These are phyloP conservation scores for Aviceda subcristata DNA, from an alignment of 2,113 vertebrate species.

Conservation along the genomic window DNA sequence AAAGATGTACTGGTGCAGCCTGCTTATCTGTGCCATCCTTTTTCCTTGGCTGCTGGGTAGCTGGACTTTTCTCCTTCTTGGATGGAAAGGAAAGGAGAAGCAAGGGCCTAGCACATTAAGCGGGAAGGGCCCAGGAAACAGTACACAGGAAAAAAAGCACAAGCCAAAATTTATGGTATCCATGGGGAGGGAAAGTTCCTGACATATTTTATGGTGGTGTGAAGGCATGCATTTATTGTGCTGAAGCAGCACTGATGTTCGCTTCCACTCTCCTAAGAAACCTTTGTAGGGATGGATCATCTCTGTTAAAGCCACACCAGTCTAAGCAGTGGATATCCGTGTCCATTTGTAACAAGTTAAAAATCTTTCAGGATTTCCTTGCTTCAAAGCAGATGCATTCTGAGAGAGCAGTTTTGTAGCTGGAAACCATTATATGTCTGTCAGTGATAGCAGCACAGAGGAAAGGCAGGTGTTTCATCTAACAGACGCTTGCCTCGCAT, in stretches of 20 bases:
- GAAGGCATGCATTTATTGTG: not conserved
- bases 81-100: not conserved
- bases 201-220: not conserved
- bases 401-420: not conserved
- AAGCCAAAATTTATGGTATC: not conserved
- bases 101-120: not conserved
- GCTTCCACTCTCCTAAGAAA: not conserved
- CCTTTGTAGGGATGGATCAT: not conserved
- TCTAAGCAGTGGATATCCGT: not conserved
- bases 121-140: not conserved
- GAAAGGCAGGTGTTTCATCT: conserved; percentile 37
- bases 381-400: not conserved
- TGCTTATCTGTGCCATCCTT: not conserved
- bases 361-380: not conserved
- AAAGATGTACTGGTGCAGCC: not conserved
- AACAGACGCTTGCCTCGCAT: not conserved
- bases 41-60: not conserved
- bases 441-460: not conserved
- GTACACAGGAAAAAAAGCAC: not conserved
- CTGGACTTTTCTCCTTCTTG: not conserved
- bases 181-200: not conserved
- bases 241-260: not conserved
- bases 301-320: not conserved
- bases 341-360: not conserved
- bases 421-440: not conserved